A percentile compares a stretch with the other conserved stretches of the same genome.
These are phyloP conservation scores for Megaceryle maxima DNA, from an alignment of 2,113 vertebrate genomes.

Conservation along the genomic window DNA sequence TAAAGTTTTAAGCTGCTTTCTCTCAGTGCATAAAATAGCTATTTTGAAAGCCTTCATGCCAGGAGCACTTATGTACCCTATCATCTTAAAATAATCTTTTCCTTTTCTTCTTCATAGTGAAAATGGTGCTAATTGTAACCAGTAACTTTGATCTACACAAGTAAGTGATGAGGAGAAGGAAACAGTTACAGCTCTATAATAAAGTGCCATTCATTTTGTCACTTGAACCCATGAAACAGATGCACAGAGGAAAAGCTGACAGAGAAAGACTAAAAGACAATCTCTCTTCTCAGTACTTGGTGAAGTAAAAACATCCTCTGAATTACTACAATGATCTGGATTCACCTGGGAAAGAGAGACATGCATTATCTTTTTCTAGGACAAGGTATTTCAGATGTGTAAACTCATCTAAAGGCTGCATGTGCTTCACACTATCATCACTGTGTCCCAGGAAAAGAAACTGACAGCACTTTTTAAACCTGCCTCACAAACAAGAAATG, in stretches of 20 bases:
- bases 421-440: not conserved
- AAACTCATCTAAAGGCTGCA: not conserved
- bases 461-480: not conserved
- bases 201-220: not conserved
- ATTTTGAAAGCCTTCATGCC: not conserved
- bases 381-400: not conserved
- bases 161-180: not conserved
- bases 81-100: not conserved
- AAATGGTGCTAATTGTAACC: not conserved
- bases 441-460: not conserved
- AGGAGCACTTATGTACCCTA: not conserved
- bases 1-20: constrained; percentile 33
- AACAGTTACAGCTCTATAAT: not conserved
- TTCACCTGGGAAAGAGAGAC: not conserved
- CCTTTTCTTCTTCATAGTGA: not conserved
- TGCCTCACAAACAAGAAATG: not conserved
- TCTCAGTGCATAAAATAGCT: constrained; percentile 10
- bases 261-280: not conserved
- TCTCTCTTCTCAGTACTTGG: not conserved
- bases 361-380: not conserved
- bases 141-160: not conserved
- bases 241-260: not conserved
- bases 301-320: not conserved
- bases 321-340: not conserved
- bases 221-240: not conserved